These are phyloP conservation scores for Montipora efflorescens DNA, from an alignment of 64 coral and sea anemone species.

Conservation along the genomic window DNA sequence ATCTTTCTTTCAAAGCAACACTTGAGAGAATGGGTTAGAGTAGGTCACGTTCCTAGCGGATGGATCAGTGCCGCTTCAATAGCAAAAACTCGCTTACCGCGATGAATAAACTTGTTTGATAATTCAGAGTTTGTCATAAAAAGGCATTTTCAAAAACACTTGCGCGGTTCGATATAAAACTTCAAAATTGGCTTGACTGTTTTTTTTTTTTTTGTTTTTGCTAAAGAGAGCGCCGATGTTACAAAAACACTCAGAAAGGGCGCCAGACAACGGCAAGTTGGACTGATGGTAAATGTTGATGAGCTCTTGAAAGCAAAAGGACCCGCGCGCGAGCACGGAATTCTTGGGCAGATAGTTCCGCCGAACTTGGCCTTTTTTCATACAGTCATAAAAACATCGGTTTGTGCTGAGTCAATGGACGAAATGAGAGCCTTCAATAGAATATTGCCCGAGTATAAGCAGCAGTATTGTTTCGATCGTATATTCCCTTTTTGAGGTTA, in stretches of 20 bases:
- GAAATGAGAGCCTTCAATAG: neutral
- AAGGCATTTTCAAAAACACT: neutral
- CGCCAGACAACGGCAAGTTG: neutral
- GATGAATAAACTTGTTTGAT: neutral
- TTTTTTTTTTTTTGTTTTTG: neutral
- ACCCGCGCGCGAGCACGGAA: slow-evolving; percentile 16
- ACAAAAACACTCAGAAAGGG: neutral
- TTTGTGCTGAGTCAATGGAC: slow-evolving; percentile 19
- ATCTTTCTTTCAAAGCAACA: neutral
- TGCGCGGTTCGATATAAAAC: neutral
- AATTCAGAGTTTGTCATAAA: neutral
- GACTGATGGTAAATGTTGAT: neutral
- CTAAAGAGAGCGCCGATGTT: neutral
- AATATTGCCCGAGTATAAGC: neutral
- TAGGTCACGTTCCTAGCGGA: neutral
- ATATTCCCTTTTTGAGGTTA: neutral
- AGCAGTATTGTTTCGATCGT: neutral
- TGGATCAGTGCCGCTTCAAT: neutral
- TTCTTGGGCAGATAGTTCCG: slow-evolving; percentile 14
- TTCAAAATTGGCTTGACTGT: neutral
- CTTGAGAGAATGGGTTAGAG: neutral
- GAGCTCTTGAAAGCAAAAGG: slow-evolving; percentile 21
- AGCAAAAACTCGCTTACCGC: neutral
- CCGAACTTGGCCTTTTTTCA: neutral
- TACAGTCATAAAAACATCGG: neutral